Percentiles rank a stretch among this genome's conserved stretches.
Evolutionary conservation across 1,140 invertebrate genomes (phyloP).

Genomic region (Trichonephila clavata): DNA sequence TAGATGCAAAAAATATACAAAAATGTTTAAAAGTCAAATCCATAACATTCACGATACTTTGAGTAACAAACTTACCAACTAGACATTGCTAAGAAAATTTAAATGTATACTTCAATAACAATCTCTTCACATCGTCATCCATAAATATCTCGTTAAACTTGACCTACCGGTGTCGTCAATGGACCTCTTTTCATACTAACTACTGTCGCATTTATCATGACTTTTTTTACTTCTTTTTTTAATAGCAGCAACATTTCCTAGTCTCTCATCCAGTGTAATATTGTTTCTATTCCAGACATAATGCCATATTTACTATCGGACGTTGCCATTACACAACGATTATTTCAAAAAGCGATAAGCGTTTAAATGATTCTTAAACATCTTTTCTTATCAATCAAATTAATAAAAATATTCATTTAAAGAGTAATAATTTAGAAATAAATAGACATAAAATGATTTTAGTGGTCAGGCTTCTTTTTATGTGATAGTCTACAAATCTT

Average conservation of each 20-base stretch:
- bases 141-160: conserved; percentile 73
- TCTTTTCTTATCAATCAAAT: too few species aligned
- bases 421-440: too few species aligned
- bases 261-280: neutral
- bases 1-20: neutral
- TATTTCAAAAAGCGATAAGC: neutral
- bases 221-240: conserved; percentile 48
- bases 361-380: too few species aligned
- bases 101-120: conserved; percentile 46
- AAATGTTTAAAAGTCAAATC: neutral
- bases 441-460: too few species aligned
- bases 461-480: too few species aligned
- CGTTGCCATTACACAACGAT: neutral
- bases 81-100: conserved; percentile 71
- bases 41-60: neutral
- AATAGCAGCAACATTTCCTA: conserved; percentile 37
- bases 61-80: conserved; percentile 58
- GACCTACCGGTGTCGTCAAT: conserved; percentile 71
- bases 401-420: too few species aligned
- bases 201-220: conserved; percentile 59
- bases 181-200: conserved; percentile 26
- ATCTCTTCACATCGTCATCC: conserved; percentile 70
- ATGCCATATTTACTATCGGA: conserved; percentile 36
- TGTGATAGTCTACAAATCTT: too few species aligned
- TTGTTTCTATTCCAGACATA: neutral